Conservation (phyloP, 2,797 vertebrate species). For the Phrynocephalus forsythii region DNA sequence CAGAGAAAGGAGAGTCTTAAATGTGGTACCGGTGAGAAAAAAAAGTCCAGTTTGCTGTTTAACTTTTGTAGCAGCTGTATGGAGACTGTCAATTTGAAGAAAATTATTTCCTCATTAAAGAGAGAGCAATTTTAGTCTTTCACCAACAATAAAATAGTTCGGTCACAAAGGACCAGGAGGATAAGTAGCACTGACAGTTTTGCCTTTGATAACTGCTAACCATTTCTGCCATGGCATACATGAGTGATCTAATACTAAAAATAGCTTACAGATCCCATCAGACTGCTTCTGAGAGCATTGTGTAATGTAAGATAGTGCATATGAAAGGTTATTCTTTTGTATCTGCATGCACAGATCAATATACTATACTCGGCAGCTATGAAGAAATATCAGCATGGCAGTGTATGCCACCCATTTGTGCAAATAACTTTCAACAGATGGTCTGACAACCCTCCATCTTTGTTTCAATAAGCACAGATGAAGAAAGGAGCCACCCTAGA, state of each 20-base stretch:
- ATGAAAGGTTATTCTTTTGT: background rate
- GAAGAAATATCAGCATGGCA: background rate
- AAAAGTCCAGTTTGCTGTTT: conserved; percentile 14
- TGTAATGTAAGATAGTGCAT: background rate
- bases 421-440: no score
- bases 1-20: background rate
- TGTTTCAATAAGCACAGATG: no score
- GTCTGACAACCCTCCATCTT: no score
- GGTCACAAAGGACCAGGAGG: conserved; percentile 36
- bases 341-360: background rate
- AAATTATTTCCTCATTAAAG: conserved; percentile 57
- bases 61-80: background rate
- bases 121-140: conserved; percentile 48
- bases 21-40: conserved; percentile 21
- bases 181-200: conserved; percentile 45
- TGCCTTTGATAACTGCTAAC: conserved; percentile 46
- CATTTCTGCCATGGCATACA: background rate
- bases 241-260: conserved; percentile 15
- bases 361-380: background rate
- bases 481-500: no score
- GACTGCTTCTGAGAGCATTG: background rate
- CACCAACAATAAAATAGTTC: conserved; percentile 44
- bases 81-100: conserved; percentile 35
- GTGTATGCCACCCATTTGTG: background rate
- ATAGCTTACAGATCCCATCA: background rate